Base-by-base conservation (phyloP, 2,797 vertebrate genomes). In the Petrocephalus schoutedeni region DNA sequence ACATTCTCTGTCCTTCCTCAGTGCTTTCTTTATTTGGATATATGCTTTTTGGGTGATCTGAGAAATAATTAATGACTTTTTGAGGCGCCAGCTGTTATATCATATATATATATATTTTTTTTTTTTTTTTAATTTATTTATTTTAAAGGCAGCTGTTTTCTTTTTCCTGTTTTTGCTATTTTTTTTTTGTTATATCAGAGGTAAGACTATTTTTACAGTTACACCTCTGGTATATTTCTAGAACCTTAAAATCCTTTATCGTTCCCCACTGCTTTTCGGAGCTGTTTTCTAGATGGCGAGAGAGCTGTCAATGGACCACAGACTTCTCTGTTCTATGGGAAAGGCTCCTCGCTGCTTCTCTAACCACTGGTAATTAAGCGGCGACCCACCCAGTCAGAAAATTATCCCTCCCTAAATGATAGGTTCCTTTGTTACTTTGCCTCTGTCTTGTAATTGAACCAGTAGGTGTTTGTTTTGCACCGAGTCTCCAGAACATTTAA, bases 321-420 rank as follows among this genome's bases (percentile, higher is more conserved):
- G 19, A 45, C 71, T n/a, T 77, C 16, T 41, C 71, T 77, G 1
- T 77, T 77, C 71, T 36, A 77, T 77, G 71, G 71, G 71, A 45
- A 45, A 36, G 36, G 28, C 6, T 77, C 16, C 36, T 77, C 5
- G 41, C 36, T 36, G 71, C 32, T 45, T 45, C 71, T 36, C 71
- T n/a, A 16, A 45, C 71, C 36, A 77, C 32, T 77, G 71, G 71
- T 77, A 77, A 77, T 77, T 77, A 84, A 53, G 21, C 54, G 45
- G n/a, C 16, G 49, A 23, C 21, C 82, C 82, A 56, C 82, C 82
- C 82, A 53, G 82, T 84, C 82, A 84, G 49, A 84, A 84, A 84
- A 53, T 56, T 14, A 54, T 49, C 82, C 82, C 16, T 84, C 49
- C 23, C 51, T 10, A 53, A 54, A 54, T 53, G 71, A 77, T 77